A percentile compares a stretch with the other conserved stretches of the same genome.
Evolutionary conservation across 2,888 invertebrate genomes (phyloP).

Genomic region (Argynnis bischoffii): DNA sequence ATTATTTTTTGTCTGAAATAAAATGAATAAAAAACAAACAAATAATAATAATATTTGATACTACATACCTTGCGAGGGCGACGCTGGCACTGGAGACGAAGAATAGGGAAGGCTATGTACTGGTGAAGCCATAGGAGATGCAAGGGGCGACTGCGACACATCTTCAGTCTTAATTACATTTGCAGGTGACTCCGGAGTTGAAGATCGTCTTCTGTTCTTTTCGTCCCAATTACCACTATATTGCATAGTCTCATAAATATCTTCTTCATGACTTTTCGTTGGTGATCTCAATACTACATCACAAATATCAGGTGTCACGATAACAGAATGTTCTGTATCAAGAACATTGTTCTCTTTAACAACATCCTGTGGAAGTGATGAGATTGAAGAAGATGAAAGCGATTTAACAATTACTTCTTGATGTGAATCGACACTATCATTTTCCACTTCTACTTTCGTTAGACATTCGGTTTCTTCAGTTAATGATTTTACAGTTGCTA

Average conservation of each 20-base stretch:
- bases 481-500: conserved; percentile 27
- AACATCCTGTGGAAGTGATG: conserved; percentile 51
- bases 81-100: conserved; percentile 53
- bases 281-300: conserved; percentile 56
- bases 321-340: conserved; percentile 48
- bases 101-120: conserved; percentile 59
- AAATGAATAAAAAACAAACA: too few relatives aligned
- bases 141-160: conserved; percentile 59
- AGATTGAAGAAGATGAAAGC: conserved; percentile 51
- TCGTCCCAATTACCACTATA: conserved; percentile 68
- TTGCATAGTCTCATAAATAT: conserved; percentile 63
- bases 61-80: conserved; percentile 63
- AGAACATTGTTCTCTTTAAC: conserved; percentile 46
- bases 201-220: conserved; percentile 66
- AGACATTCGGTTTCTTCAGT: conserved; percentile 33
- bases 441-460: conserved; percentile 29
- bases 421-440: conserved; percentile 36
- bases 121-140: conserved; percentile 68
- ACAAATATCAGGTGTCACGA: conserved; percentile 53
- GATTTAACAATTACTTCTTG: conserved; percentile 38
- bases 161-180: conserved; percentile 56
- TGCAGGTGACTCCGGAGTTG: conserved; percentile 67
- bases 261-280: conserved; percentile 51
- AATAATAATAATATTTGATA: neutral
- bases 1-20: too few relatives aligned